Conservation (phyloP, 2,113 vertebrate genomes). For the Hystrix cristata region DNA sequence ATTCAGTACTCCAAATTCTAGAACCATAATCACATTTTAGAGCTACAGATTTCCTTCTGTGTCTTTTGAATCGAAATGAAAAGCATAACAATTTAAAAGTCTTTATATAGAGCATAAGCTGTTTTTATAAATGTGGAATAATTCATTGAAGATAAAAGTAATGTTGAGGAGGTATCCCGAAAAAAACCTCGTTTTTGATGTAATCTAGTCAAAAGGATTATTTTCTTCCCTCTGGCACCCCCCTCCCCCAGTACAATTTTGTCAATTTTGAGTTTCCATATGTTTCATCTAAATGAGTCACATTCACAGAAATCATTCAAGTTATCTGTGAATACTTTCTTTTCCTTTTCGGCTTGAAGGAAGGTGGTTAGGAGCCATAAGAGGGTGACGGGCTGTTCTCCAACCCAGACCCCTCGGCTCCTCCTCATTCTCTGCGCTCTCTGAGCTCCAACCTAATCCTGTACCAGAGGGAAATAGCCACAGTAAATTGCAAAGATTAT, state of each 20-base stretch:
- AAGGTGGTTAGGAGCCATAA: conserved; percentile 55
- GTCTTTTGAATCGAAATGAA: conserved; percentile 65
- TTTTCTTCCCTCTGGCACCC: conserved; percentile 46
- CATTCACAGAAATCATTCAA: conserved; percentile 70
- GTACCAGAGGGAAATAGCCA: conserved; percentile 67
- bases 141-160: conserved; percentile 67
- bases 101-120: conserved; percentile 64
- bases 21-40: conserved; percentile 37
- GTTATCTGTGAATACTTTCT: conserved; percentile 53
- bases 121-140: conserved; percentile 72
- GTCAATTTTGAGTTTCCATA: conserved; percentile 71
- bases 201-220: conserved; percentile 55
- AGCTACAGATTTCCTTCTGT: conserved; percentile 43
- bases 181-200: conserved; percentile 68
- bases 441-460: conserved; percentile 14
- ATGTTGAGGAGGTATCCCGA: conserved; percentile 53
- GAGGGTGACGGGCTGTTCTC: conserved; percentile 21
- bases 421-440: conserved; percentile 38
- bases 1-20: background rate
- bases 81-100: conserved; percentile 50
- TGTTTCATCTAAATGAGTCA: conserved; percentile 58
- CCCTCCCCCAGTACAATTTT: conserved; percentile 31
- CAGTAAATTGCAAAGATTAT: conserved; percentile 76
- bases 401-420: conserved; percentile 44
- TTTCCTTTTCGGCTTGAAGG: conserved; percentile 63